A percentile compares a stretch with the other conserved stretches of the same genome.
These are phyloP conservation scores for Equus quagga DNA, from an alignment of 2,113 vertebrate genomes.

Conservation along the genomic window DNA sequence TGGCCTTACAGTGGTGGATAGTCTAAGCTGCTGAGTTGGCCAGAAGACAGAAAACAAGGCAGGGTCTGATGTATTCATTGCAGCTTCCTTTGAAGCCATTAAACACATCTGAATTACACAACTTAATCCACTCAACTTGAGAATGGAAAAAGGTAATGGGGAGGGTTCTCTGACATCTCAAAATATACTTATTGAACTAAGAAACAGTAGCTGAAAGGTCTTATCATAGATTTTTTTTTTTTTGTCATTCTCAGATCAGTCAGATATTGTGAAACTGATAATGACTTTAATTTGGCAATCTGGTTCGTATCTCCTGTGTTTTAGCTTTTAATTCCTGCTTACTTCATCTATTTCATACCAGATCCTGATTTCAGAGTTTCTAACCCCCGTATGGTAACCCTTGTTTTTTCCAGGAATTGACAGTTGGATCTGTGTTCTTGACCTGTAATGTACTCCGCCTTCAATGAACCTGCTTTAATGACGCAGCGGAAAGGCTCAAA, in stretches of 20 bases:
- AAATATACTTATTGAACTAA: neutral
- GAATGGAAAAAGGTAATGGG: neutral
- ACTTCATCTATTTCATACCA: neutral
- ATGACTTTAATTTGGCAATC: neutral
- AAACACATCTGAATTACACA: neutral
- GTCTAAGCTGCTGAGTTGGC: neutral
- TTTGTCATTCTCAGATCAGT: neutral
- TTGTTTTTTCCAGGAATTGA: neutral
- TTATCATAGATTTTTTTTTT: neutral
- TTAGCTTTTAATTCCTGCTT: neutral
- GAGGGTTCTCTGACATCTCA: neutral
- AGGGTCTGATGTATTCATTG: rapidly evolving
- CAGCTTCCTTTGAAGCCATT: neutral
- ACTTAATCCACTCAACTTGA: neutral
- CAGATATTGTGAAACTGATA: neutral
- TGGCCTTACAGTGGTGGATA: neutral
- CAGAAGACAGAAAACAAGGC: neutral
- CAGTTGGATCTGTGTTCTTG: neutral
- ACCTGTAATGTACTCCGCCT: neutral
- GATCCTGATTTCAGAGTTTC: neutral
- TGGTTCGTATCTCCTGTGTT: neutral
- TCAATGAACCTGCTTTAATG: neutral
- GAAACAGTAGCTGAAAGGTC: neutral
- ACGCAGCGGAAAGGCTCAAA: neutral
- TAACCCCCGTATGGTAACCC: neutral